Conservation (phyloP, 2,113 vertebrate species). For the Xiphophorus maculatus region DNA sequence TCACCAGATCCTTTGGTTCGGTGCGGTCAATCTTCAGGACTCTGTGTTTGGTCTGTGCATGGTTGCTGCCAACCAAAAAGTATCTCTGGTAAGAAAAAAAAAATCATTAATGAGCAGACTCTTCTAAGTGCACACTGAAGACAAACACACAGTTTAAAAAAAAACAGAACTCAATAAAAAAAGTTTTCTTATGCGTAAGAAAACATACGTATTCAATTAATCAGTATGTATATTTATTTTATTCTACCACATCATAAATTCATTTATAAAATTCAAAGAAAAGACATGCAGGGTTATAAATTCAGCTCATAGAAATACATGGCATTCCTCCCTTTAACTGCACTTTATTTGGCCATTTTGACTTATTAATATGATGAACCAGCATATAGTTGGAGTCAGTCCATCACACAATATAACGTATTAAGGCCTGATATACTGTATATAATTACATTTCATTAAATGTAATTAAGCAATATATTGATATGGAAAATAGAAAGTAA, state of each 20-base stretch:
- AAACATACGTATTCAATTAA: too few species aligned
- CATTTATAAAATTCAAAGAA: too few species aligned
- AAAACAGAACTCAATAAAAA: too few species aligned
- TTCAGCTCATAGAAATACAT: too few species aligned
- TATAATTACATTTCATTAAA: not conserved
- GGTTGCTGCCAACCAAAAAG: conserved; percentile 95
- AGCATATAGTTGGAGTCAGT: not conserved
- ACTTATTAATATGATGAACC: too few species aligned
- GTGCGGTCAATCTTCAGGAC: conserved; percentile 98
- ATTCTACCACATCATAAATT: too few species aligned
- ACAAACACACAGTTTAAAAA: not conserved
- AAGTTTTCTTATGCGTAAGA: too few species aligned
- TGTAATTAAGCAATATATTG: not conserved
- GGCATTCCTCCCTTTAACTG: too few species aligned
- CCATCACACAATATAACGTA: conserved; percentile 5
- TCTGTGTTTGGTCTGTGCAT: conserved; percentile 92
- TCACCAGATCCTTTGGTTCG: conserved; percentile 92
- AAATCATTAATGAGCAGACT: not conserved
- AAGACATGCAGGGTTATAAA: too few species aligned
- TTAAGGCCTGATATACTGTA: not conserved
- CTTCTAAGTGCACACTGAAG: not conserved
- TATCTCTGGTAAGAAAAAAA: conserved; percentile 82
- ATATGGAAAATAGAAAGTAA: not conserved
- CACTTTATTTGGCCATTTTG: too few species aligned
- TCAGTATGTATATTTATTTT: too few species aligned